Evolutionary conservation across 2,888 invertebrate species (phyloP).

Genomic region (Clistopyga incitator): DNA sequence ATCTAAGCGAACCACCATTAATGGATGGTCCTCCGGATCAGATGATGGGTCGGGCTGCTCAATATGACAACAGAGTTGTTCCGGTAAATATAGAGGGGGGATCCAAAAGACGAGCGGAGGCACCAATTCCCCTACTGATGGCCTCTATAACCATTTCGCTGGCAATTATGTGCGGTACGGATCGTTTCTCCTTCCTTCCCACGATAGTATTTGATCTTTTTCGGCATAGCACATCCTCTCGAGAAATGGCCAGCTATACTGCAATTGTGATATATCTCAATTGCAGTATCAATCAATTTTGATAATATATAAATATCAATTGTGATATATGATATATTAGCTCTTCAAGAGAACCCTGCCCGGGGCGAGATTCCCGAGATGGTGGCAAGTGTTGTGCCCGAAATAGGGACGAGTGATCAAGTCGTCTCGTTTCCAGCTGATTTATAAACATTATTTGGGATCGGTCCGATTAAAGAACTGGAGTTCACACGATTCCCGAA

Average conservation of each 20-base stretch:
- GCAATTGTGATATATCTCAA: conserved; percentile 35
- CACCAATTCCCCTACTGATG: background rate
- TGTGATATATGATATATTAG: no score
- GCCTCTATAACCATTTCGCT: background rate
- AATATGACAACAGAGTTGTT: background rate
- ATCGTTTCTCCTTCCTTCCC: conserved; percentile 11
- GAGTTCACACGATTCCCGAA: no score
- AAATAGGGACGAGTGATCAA: no score
- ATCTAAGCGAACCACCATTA: background rate
- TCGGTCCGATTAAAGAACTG: no score
- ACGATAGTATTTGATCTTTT: background rate
- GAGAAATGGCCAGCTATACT: conserved; percentile 20
- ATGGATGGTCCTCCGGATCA: background rate
- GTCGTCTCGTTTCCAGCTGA: no score
- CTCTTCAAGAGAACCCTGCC: no score
- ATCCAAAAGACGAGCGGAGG: background rate
- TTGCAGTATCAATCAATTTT: no score
- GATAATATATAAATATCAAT: no score
- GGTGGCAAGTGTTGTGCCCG: background rate
- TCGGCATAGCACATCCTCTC: background rate
- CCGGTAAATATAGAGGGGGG: background rate
- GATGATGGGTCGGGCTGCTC: background rate
- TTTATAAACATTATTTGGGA: no score
- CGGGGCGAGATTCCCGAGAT: no score
- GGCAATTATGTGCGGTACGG: background rate